Evolutionary conservation across 2,888 invertebrate species (phyloP).

Genomic region (Bombylius discolor): DNA sequence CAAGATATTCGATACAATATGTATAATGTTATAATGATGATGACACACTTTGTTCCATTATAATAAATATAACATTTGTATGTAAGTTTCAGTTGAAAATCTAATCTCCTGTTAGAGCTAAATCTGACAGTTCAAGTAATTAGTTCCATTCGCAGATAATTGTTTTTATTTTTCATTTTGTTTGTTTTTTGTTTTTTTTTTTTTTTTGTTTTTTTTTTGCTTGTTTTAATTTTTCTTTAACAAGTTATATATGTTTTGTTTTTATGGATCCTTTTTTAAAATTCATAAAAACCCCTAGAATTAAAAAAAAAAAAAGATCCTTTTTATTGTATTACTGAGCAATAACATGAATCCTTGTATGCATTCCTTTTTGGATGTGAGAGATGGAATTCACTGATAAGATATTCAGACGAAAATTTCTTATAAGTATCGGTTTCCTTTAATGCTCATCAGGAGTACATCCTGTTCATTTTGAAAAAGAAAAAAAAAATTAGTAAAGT

Average conservation of each 20-base stretch:
- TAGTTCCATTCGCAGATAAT: conserved; percentile 1
- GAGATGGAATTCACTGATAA: background rate
- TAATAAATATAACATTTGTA: too few species aligned
- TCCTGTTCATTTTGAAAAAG: background rate
- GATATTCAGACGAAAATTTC: background rate
- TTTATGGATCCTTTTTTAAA: too few species aligned
- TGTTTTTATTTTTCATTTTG: background rate
- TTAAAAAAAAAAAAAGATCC: too few species aligned
- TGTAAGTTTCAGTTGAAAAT: too few species aligned
- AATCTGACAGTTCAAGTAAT: conserved; percentile 1
- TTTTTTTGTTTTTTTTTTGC: too few species aligned
- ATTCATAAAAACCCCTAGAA: too few species aligned
- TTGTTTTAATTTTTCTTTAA: too few species aligned
- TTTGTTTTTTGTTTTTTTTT: too few species aligned
- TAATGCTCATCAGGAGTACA: background rate
- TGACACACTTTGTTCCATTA: background rate
- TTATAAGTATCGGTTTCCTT: background rate
- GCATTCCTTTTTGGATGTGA: background rate
- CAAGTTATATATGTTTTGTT: too few species aligned
- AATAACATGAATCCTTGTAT: background rate
- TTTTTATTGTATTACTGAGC: too few species aligned
- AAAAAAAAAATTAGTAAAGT: background rate
- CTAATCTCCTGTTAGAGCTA: background rate
- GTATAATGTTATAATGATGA: background rate
- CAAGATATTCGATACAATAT: too few species aligned